Evolutionary conservation across 2,113 vertebrate species (phyloP), one percentile per base, ranked within the genome.

Genomic region (Sarotherodon lohbergeri): DNA sequence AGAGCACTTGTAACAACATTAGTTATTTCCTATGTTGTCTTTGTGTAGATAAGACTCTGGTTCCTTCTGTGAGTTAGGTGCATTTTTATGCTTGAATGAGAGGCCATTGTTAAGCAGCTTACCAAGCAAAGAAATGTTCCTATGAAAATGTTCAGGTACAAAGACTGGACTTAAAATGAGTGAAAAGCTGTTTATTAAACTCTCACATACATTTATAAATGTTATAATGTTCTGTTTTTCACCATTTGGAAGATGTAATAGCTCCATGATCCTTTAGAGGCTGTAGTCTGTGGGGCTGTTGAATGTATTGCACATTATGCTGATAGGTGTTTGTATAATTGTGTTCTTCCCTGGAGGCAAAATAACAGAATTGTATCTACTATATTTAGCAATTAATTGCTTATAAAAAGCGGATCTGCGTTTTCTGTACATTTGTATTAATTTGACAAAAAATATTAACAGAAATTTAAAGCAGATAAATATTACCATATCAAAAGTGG

Each of bases 161-260:
- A 16, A 22, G 13, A 2, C 12, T 16, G 13, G 13, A 71, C 66
- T 27, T 43, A 24, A 71, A 46, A 73, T 73, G 39, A 73, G 13
- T 27, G n/a, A 73, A 24, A 46, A 73, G 7, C 39, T 27, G 39
- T 43, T 68, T 68, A 68, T 41, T 10, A 71, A 6, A 46, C n/a
- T 71, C 66, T 6, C 0, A 0, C 39, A 17, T 73, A 17, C 0
- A 2, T 6, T 73, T 46, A 43, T 73, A 24, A 46, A 16, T 8
- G 13, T 46, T 6, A 73, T 6, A 73, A 17, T 73, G 22, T 17
- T 24, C 7, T 0, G 13, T 43, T 71, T 46, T 27, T 73, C 22
- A 46, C 66, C 39, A 73, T 73, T 73, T 27, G 66, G 5, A 46
- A 27, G 39, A 17, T 43, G 13, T 16, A 43, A 43, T 43, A 24